phyloP scores from a whole-genome alignment of 2,113 vertebrate species.

The Typhlomys cinereus region DNA sequence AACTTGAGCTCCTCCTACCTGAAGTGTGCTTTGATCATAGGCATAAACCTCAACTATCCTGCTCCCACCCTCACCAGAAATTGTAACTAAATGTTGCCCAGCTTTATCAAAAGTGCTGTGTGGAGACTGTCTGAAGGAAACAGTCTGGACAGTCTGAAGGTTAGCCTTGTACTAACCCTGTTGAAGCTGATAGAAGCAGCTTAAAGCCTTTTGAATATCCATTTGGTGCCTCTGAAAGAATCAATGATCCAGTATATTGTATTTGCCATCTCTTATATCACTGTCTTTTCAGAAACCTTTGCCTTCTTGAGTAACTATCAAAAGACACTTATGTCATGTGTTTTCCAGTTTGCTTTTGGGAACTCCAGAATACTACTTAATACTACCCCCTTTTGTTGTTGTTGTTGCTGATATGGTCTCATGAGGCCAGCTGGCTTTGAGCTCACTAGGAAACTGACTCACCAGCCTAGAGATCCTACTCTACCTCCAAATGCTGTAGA shows the following conservation, averaged over 20 bases:
- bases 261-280: not conserved
- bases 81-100: constrained; percentile 29
- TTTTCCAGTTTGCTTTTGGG: constrained; percentile 38
- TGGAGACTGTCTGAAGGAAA: constrained; percentile 21
- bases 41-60: not conserved
- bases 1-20: not conserved
- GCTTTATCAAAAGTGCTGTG: constrained; percentile 27
- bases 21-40: not conserved
- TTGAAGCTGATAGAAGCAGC: not conserved
- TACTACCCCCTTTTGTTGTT: too few species aligned
- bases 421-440: not conserved
- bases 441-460: not conserved
- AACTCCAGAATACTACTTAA: too few species aligned
- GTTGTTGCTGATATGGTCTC: too few species aligned
- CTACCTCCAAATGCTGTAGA: not conserved
- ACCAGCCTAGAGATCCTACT: not conserved
- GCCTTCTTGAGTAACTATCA: constrained; percentile 15
- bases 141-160: not conserved
- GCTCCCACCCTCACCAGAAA: not conserved
- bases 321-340: not conserved
- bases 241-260: not conserved
- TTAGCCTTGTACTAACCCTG: not conserved
- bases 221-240: constrained; percentile 30
- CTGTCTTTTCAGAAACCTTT: constrained; percentile 31
- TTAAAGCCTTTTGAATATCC: not conserved